Conservation (phyloP, 2,113 vertebrate species). For the Pollimyrus isidori region DNA sequence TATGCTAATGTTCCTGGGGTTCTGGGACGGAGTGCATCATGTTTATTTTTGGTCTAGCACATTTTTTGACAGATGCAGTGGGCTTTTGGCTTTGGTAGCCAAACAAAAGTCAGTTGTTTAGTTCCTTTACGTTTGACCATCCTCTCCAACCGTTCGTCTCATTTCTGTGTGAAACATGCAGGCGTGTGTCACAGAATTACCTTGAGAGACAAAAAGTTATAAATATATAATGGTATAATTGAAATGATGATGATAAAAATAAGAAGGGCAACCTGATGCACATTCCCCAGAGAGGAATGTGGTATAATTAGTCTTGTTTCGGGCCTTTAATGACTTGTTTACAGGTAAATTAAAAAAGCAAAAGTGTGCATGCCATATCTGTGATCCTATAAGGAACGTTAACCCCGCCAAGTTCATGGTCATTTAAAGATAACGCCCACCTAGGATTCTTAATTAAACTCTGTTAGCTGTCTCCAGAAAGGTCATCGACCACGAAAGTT, state of each 20-base stretch:
- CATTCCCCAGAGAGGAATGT: background rate
- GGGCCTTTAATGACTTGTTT: background rate
- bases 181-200: background rate
- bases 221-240: background rate
- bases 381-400: background rate
- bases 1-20: slow-evolving; percentile 5
- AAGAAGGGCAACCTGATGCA: background rate
- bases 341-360: background rate
- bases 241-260: background rate
- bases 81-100: background rate
- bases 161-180: background rate
- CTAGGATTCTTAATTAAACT: background rate
- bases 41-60: background rate
- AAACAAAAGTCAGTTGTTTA: background rate
- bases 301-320: background rate
- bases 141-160: background rate
- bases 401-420: background rate
- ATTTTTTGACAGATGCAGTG: background rate
- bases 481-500: background rate
- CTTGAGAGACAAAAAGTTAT: background rate
- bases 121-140: background rate
- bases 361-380: background rate
- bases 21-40: background rate
- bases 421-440: background rate
- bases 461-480: background rate